Conservation (phyloP, 2,797 vertebrate genomes). For the Saxicola maurus region DNA sequence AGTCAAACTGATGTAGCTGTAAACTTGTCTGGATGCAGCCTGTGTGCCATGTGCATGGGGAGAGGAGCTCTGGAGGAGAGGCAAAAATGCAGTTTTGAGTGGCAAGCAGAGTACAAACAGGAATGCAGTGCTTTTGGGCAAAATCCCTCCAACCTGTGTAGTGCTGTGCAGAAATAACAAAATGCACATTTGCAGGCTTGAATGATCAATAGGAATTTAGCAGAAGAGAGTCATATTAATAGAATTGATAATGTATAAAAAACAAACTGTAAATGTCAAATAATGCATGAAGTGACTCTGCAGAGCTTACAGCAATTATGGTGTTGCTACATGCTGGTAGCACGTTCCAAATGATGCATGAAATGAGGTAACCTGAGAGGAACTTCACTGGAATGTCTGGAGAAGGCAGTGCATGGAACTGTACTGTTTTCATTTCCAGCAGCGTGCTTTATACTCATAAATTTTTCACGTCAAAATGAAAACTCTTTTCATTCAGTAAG, state of each 20-base stretch:
- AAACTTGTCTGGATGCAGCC: constrained; percentile 17
- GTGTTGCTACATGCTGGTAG: background rate
- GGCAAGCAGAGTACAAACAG: background rate
- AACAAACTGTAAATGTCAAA: constrained; percentile 11
- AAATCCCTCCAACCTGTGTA: background rate
- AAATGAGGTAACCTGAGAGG: constrained; percentile 28
- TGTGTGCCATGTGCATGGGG: background rate
- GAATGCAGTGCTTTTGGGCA: background rate
- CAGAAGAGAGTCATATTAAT: background rate
- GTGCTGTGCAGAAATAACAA: background rate
- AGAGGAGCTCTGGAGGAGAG: background rate
- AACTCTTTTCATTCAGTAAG: background rate
- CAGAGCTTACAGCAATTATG: constrained; percentile 19
- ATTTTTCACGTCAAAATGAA: background rate
- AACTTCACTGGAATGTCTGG: background rate
- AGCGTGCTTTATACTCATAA: background rate
- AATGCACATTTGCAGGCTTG: background rate
- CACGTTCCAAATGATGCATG: constrained; percentile 29
- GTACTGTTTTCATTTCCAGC: background rate
- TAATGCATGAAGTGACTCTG: background rate
- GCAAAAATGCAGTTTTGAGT: background rate
- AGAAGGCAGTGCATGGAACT: background rate
- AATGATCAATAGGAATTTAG: background rate
- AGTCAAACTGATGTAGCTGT: constrained; percentile 58
- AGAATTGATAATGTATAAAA: background rate